Evolutionary conservation across 1,140 invertebrate species (phyloP), one percentile per base, ranked within the genome.

Genomic region (Halictus rubicundus): DNA sequence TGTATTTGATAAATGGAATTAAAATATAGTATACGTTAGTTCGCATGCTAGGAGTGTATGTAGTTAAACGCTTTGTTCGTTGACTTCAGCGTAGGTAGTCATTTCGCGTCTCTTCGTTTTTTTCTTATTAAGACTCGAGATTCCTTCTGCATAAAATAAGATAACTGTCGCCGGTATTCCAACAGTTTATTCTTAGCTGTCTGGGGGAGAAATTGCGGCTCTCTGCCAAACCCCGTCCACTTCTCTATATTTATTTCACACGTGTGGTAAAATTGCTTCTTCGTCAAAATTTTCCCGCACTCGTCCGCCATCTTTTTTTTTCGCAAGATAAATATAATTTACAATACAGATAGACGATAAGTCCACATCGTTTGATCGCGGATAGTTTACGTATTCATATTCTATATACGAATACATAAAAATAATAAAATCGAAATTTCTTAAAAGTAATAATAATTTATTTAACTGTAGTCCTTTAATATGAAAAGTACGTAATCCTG

Each of bases 141-240:
- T 81, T 80, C 78, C 65, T 83, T 46, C 25, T 70, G 27, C 54
- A 80, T 74, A 68, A 87, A 88, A 87, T 81, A 82, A 87, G 72
- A 79, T 87, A 87, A 88, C 76, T 87, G 49, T 63, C 82, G 82
- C 59, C 79, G 74, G 86, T 88, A 90, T 89, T 87, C 87, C 84
- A 82, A 78, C 82, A 78, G 89, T 89, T 91, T 91, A 91, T 91
- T 91, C 87, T 88, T 88, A 88, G 89, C 83, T 71, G 79, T 88
- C 81, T 60, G 81, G 78, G 82, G 80, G 83, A 89, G 84, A 83
- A 80, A 83, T 82, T 78, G 68, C 83, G 89, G 88, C 88, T 88
- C 64, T 75, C 84, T 91, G 90, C 90, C 90, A 90, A 89, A 83
- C 72, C 74, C 82, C 86, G 69, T 82, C 72, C 66, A 76, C 83